phyloP scores from a whole-genome alignment of 2,797 vertebrate genomes.

The Cuniculus paca region DNA sequence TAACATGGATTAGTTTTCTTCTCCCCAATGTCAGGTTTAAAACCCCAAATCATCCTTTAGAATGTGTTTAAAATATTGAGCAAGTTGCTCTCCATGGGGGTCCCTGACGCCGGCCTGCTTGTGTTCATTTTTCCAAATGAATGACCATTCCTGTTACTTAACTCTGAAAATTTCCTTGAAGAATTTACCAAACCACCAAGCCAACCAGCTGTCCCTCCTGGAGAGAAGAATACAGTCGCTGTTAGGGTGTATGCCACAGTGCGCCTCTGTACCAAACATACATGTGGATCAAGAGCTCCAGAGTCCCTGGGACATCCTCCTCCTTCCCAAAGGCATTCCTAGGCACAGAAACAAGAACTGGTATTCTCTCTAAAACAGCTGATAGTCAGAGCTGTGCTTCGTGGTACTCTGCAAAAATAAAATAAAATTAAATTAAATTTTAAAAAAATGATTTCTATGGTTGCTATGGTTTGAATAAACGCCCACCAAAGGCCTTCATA shows the following conservation, averaged over 20 bases:
- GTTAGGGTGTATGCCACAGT: not conserved
- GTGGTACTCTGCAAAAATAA: not conserved
- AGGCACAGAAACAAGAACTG: not conserved
- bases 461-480: not conserved
- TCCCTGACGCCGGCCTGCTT: slow-evolving; percentile 9
- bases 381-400: not conserved
- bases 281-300: not conserved
- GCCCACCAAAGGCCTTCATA: not conserved
- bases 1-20: slow-evolving; percentile 17
- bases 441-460: not conserved
- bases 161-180: slow-evolving; percentile 26
- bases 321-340: not conserved
- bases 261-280: not conserved
- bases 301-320: not conserved
- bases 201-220: not conserved
- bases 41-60: slow-evolving; percentile 42
- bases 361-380: not conserved
- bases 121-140: slow-evolving; percentile 66
- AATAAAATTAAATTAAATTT: not conserved
- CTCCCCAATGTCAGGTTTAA: slow-evolving; percentile 66
- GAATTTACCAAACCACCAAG: slow-evolving; percentile 40
- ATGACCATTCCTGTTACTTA: not conserved
- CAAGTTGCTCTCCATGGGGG: not conserved
- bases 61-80: slow-evolving; percentile 61
- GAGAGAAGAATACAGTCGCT: not conserved